Base-by-base conservation (phyloP, 2,888 invertebrate genomes). In the Campoletis raptor region DNA sequence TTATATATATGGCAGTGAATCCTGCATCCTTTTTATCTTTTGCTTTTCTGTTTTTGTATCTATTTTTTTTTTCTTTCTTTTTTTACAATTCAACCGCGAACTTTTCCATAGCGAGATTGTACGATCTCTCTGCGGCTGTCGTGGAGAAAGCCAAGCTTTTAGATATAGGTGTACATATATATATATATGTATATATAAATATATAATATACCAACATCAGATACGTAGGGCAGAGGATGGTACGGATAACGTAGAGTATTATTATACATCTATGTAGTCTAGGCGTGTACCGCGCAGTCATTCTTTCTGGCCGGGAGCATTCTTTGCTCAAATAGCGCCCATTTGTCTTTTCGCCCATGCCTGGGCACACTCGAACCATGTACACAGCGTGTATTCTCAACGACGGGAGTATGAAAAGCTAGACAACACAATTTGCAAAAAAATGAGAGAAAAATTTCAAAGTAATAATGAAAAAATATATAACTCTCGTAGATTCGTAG, bases 61-160 rank as follows among this genome's bases (percentile, higher is more conserved):
- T 72, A 69, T 36, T 70, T 30, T 30, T 30, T 30, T 70, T 64
- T 66, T 66, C n/a, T n/a, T n/a, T n/a, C n/a, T 70, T 74, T 76
- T 85, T 86, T 79, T 76, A 76, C 88, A 70, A 74, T 77, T 64
- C 83, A 48, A 87, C 87, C 87, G 84, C 84, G 73, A 89, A 89
- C 87, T 88, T 89, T 89, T 87, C 77, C 86, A 87, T 87, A 87
- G 87, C 83, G 88, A 88, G 87, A 89, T 88, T 88, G 88, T 88
- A 85, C 85, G 85, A 87, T 87, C 85, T 87, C 80, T 86, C 81
- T 83, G 81, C 85, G 86, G 83, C 85, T 89, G 73, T 79, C 79
- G 81, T 81, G 80, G 79, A 86, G 88, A 83, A 83, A 82, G 73
- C 78, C 78, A 66, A 81, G 84, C 57, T 72, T 67, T 70, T 52